These are phyloP conservation scores for Drosophila macrospina DNA, from an alignment of 2,888 invertebrate genomes.

Conservation along the genomic window DNA sequence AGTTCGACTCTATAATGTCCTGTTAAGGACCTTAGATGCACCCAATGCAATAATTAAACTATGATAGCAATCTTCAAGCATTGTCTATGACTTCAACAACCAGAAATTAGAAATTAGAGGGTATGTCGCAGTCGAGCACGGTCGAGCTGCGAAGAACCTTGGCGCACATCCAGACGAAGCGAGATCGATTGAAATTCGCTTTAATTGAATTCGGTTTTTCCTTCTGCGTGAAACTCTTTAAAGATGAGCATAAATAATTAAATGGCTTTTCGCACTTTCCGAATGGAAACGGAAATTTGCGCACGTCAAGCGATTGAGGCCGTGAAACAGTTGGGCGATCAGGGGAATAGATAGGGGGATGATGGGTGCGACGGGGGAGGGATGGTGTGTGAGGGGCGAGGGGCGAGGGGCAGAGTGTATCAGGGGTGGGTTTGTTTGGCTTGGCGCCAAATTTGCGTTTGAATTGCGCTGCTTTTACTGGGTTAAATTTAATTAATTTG, in stretches of 20 bases:
- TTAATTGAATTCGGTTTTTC: slow-evolving; percentile 51
- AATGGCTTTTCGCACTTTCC: slow-evolving; percentile 73
- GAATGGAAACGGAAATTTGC: slow-evolving; percentile 51
- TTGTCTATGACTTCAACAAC: background rate
- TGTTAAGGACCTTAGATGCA: too few relatives aligned
- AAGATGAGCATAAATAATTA: slow-evolving; percentile 74
- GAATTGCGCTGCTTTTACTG: slow-evolving; percentile 70
- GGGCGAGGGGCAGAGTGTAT: background rate
- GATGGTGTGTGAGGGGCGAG: too few relatives aligned
- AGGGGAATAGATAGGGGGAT: too few relatives aligned
- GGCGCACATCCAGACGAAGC: slow-evolving; percentile 55
- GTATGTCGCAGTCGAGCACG: slow-evolving; percentile 3
- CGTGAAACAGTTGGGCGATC: background rate
- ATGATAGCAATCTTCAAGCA: background rate
- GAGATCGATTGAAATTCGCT: slow-evolving; percentile 66
- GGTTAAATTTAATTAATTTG: slow-evolving; percentile 81
- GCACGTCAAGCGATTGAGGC: slow-evolving; percentile 44
- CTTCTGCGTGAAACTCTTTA: slow-evolving; percentile 49
- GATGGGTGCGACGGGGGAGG: too few relatives aligned
- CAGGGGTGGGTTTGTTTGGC: slow-evolving; percentile 52
- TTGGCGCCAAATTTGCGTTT: slow-evolving; percentile 61
- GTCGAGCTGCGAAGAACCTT: slow-evolving; percentile 26
- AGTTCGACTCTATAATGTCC: too few relatives aligned
- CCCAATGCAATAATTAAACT: too few relatives aligned
- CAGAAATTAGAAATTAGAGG: background rate